Evolutionary conservation across 2,888 invertebrate species (phyloP).

Genomic region (Drosophila fungiperda): DNA sequence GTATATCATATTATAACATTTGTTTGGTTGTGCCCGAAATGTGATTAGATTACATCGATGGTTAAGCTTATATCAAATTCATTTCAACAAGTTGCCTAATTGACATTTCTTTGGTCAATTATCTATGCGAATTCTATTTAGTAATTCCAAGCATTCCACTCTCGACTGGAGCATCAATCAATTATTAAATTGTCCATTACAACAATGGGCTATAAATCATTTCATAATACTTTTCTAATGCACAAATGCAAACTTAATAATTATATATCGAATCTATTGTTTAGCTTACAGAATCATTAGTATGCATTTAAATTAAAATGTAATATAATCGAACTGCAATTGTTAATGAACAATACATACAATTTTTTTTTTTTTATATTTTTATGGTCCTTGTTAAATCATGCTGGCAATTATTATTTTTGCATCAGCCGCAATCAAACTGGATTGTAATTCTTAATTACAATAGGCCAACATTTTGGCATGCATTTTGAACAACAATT

Average conservation of each 20-base stretch:
- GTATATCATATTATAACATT: slow-evolving; percentile 1
- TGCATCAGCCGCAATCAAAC: neutral
- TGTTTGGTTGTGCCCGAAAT: neutral
- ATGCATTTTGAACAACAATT: no score
- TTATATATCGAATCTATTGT: neutral
- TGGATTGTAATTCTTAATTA: neutral
- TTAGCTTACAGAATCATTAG: neutral
- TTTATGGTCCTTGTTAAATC: neutral
- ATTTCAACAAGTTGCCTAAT: neutral
- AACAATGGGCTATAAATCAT: neutral
- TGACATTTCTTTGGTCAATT: neutral
- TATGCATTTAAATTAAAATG: neutral
- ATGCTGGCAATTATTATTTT: neutral
- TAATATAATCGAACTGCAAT: neutral
- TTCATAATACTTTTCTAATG: neutral
- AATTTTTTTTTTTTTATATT: no score
- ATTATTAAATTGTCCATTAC: neutral
- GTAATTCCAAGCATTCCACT: neutral
- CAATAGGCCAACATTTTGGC: neutral
- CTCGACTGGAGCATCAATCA: neutral
- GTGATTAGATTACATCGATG: slow-evolving; percentile 11
- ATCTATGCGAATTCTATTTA: neutral
- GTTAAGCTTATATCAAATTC: neutral
- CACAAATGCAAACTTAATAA: neutral
- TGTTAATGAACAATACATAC: neutral